Evolutionary conservation across 2,113 vertebrate genomes (phyloP).

Genomic region (Neodon shergylaensis): DNA sequence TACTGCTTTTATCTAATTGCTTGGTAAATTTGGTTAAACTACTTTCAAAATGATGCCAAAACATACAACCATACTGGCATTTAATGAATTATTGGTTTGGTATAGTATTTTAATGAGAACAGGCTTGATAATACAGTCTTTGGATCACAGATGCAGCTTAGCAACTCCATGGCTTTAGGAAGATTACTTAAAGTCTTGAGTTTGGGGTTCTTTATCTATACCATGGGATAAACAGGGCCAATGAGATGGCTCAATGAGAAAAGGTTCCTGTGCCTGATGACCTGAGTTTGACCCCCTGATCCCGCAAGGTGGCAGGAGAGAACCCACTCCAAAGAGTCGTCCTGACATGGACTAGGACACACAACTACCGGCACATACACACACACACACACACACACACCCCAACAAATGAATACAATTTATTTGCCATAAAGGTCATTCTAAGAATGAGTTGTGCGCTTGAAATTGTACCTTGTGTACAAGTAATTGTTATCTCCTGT

Average conservation of each 20-base stretch:
- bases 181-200: constrained; percentile 44
- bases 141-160: background rate
- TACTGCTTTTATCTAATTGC: background rate
- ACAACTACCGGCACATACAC: background rate
- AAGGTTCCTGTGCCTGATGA: background rate
- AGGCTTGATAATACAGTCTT: background rate
- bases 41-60: constrained; percentile 42
- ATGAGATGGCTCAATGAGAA: background rate
- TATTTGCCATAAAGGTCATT: background rate
- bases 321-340: background rate
- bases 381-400: background rate
- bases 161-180: background rate
- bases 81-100: constrained; percentile 8
- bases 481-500: background rate
- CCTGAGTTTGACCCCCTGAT: background rate
- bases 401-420: background rate
- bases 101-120: constrained; percentile 29
- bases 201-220: background rate
- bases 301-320: background rate
- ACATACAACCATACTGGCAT: background rate
- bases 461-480: background rate
- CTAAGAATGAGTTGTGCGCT: background rate
- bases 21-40: background rate
- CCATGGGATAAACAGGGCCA: background rate
- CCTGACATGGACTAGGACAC: background rate